These are phyloP conservation scores for Archips xylosteana DNA, from an alignment of 2,888 invertebrate species.

Conservation along the genomic window DNA sequence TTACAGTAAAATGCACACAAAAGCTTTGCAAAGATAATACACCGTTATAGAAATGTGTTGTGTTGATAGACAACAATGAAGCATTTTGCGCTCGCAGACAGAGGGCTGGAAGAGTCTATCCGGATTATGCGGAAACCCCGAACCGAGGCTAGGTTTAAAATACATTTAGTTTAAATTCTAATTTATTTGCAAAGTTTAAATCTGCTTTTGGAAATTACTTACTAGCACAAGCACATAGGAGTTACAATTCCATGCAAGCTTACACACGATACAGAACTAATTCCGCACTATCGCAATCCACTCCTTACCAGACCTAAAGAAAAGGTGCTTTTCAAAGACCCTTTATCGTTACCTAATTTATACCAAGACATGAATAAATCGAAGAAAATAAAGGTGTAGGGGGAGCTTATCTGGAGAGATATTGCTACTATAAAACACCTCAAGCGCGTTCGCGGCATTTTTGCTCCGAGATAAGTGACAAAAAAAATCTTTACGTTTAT, in stretches of 20 bases:
- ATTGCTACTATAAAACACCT: slow-evolving; percentile 76
- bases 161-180: slow-evolving; percentile 37
- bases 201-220: background rate
- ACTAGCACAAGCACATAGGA: background rate
- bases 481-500: slow-evolving; percentile 35
- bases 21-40: slow-evolving; percentile 7
- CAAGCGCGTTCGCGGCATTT: slow-evolving; percentile 56
- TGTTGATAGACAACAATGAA: slow-evolving; percentile 29
- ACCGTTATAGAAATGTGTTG: slow-evolving; percentile 16
- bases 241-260: background rate
- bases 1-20: background rate
- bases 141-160: slow-evolving; percentile 34
- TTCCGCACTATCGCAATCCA: slow-evolving; percentile 1
- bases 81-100: slow-evolving; percentile 40
- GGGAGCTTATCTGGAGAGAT: slow-evolving; percentile 76
- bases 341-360: slow-evolving; percentile 69
- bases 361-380: slow-evolving; percentile 81
- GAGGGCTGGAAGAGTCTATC: slow-evolving; percentile 47
- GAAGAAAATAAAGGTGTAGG: slow-evolving; percentile 72
- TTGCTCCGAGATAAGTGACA: slow-evolving; percentile 53
- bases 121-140: slow-evolving; percentile 52
- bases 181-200: slow-evolving; percentile 29
- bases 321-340: slow-evolving; percentile 48
- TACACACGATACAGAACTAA: background rate
- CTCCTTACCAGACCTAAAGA: slow-evolving; percentile 27